Percentiles rank a stretch among this genome's conserved stretches.
Evolutionary conservation across 2,113 vertebrate genomes (phyloP).

Genomic region (Carassius carassius): DNA sequence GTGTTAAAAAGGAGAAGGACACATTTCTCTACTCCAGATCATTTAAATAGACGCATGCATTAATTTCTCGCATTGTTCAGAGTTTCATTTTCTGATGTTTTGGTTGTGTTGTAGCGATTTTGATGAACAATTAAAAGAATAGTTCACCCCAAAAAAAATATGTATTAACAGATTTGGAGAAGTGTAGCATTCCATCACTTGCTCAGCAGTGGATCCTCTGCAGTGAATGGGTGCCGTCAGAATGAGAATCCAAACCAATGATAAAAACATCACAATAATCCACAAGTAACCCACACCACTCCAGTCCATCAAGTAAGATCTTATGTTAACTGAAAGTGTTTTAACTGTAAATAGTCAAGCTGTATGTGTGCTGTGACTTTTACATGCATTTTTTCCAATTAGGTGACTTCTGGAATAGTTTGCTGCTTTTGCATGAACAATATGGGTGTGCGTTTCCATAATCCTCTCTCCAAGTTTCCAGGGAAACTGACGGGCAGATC

Average conservation of each 20-base stretch:
- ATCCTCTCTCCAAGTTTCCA: slow-evolving; percentile 49
- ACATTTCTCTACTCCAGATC: neutral
- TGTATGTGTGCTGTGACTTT: neutral
- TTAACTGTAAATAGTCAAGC: too few species aligned
- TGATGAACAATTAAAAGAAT: neutral
- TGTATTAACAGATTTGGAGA: neutral
- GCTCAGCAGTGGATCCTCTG: neutral
- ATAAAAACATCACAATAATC: too few species aligned
- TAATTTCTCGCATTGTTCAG: neutral
- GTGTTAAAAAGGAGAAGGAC: neutral
- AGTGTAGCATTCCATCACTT: neutral
- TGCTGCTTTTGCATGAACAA: slow-evolving; percentile 28
- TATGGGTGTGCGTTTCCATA: slow-evolving; percentile 41
- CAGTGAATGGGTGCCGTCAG: neutral
- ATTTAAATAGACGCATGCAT: neutral
- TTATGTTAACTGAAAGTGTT: too few species aligned
- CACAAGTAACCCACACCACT: too few species aligned
- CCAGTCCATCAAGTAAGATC: too few species aligned
- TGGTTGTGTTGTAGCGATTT: neutral
- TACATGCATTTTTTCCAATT: neutral
- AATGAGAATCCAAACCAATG: neutral
- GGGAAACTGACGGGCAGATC: slow-evolving; percentile 46
- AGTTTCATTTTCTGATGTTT: neutral
- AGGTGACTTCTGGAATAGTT: slow-evolving; percentile 40
- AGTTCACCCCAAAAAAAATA: neutral